Conservation (phyloP, 1,140 invertebrate genomes). For the Drosophila willistoni region DNA sequence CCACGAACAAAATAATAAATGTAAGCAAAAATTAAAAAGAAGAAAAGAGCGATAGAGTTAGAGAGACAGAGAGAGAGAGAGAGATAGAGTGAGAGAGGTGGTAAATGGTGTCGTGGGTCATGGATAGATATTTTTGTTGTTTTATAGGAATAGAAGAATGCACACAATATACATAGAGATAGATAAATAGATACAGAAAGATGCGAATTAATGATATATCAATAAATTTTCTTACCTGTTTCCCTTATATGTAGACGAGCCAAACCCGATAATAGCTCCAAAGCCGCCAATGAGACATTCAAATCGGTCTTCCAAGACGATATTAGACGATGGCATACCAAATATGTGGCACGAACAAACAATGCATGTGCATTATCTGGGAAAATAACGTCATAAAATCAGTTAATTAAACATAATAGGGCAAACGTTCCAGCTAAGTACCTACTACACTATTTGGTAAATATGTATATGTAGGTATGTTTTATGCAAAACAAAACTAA, state of each 20-base stretch:
- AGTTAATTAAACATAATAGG: constrained; percentile 13
- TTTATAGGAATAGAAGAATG: constrained; percentile 36
- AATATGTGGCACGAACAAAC: constrained; percentile 95
- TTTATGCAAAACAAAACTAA: neutral
- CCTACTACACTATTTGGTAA: too few relatives aligned
- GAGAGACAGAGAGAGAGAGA: neutral
- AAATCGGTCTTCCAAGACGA: constrained; percentile 98
- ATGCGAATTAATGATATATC: constrained; percentile 34
- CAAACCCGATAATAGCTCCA: constrained; percentile 95
- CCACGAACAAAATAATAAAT: constrained; percentile 29
- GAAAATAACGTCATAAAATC: constrained; percentile 23
- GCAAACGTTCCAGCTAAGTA: neutral
- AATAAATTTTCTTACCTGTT: constrained; percentile 86
- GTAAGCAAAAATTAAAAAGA: constrained; percentile 6
- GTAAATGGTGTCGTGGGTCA: constrained; percentile 17
- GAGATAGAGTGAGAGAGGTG: constrained; percentile 1
- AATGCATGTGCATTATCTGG: constrained; percentile 86
- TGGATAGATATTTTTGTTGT: constrained; percentile 8
- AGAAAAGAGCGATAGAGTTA: neutral
- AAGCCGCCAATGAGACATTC: constrained; percentile 96
- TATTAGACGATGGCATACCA: constrained; percentile 96
- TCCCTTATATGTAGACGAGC: constrained; percentile 93
- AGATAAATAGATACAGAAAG: constrained; percentile 18
- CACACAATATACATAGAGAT: constrained; percentile 35
- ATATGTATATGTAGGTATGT: too few relatives aligned